phyloP scores from a whole-genome alignment of 2,797 vertebrate species.

The Halcyon chelicuti region DNA sequence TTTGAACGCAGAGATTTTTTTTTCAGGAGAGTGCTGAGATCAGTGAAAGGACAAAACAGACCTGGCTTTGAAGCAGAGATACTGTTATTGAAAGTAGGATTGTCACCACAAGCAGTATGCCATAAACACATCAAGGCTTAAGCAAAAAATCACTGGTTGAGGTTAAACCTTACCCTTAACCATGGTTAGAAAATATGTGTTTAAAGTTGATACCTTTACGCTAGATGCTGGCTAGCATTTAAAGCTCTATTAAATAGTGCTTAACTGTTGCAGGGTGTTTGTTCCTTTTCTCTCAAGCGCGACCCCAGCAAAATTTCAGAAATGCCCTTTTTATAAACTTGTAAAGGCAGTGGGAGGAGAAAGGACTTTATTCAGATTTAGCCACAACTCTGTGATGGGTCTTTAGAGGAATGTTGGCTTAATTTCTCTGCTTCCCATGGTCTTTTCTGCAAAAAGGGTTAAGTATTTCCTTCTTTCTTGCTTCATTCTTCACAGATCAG shows the following conservation, averaged over 20 bases:
- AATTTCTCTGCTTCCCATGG: neutral
- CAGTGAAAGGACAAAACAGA: neutral
- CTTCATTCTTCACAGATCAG: neutral
- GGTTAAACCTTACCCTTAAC: neutral
- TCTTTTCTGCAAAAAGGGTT: neutral
- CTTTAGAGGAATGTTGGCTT: neutral
- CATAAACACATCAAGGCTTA: conserved; percentile 15
- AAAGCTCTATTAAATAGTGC: neutral
- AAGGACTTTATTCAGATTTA: neutral
- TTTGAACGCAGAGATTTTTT: neutral
- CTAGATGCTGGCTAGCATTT: neutral
- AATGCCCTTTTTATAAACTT: neutral
- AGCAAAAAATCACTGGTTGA: neutral
- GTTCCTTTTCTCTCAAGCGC: neutral
- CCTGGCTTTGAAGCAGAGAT: neutral
- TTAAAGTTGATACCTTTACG: neutral
- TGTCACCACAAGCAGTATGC: neutral
- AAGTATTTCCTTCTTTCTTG: neutral
- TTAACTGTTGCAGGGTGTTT: neutral
- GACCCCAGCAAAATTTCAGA: neutral
- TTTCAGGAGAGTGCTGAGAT: neutral
- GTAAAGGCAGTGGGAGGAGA: neutral
- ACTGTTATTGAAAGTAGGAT: neutral
- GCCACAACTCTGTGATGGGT: neutral
- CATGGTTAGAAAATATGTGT: neutral